Conservation (phyloP, 2,113 vertebrate species). For the Passer domesticus region DNA sequence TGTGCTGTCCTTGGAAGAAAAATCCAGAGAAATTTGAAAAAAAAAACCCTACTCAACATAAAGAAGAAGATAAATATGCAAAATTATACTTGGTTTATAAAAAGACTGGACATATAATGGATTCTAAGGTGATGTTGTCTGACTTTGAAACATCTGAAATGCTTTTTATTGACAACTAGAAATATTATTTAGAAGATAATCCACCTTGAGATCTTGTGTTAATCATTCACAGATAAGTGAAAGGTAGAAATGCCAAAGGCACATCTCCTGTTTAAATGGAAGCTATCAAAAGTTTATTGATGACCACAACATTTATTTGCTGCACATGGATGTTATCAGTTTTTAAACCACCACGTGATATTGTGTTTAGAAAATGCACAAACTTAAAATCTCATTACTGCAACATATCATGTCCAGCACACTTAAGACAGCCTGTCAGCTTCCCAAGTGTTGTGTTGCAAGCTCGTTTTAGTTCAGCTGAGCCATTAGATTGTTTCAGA, state of each 20-base stretch:
- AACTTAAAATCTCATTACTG: neutral
- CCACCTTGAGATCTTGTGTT: neutral
- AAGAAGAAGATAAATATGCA: neutral
- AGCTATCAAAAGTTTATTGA: neutral
- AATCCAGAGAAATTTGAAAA: neutral
- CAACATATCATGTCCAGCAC: neutral
- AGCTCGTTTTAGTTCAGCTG: slow-evolving; percentile 1
- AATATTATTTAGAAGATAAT: neutral
- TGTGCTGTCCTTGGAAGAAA: neutral
- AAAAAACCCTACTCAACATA: neutral
- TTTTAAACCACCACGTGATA: neutral
- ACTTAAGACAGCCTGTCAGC: neutral
- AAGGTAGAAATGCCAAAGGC: neutral
- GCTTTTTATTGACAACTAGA: neutral
- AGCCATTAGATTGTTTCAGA: neutral
- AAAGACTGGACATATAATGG: neutral
- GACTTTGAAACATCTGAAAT: neutral
- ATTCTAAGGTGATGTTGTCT: neutral
- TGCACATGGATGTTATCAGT: neutral
- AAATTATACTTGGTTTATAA: neutral
- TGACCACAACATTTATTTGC: neutral
- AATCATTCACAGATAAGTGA: neutral
- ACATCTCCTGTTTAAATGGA: neutral
- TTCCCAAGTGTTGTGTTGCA: neutral
- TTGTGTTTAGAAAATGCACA: neutral